These are phyloP conservation scores for Rhadinocentrus ornatus DNA, from an alignment of 2,797 vertebrate genomes.

Conservation along the genomic window DNA sequence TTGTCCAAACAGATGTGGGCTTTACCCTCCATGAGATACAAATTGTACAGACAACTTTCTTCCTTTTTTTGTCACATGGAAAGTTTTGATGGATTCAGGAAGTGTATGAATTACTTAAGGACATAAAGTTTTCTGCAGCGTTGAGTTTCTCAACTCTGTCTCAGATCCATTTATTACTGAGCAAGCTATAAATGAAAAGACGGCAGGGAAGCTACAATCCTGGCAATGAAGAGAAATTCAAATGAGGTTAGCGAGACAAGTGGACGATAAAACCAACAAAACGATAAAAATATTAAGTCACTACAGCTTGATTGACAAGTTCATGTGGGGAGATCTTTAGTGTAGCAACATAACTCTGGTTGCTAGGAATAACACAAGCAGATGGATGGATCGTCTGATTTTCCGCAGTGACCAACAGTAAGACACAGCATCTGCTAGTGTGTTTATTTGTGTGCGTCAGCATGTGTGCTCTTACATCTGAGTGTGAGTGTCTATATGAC, in stretches of 20 bases:
- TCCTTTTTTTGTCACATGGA: constrained; percentile 20
- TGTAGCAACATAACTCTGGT: constrained; percentile 87
- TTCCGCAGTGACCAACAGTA: constrained; percentile 78
- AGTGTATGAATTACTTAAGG: background rate
- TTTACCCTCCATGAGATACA: constrained; percentile 53
- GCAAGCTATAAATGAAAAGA: constrained; percentile 66
- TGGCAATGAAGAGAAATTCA: constrained; percentile 29
- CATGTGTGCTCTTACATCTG: constrained; percentile 32
- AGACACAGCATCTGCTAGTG: constrained; percentile 68
- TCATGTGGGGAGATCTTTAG: constrained; percentile 85
- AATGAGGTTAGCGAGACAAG: constrained; percentile 27
- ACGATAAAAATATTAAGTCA: constrained; percentile 49
- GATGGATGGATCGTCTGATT: constrained; percentile 84
- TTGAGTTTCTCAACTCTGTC: constrained; percentile 23
- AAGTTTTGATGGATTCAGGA: constrained; percentile 34
- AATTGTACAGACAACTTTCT: constrained; percentile 49
- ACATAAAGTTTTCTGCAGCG: constrained; percentile 19
- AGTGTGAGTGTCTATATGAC: constrained; percentile 27
- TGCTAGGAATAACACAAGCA: constrained; percentile 91
- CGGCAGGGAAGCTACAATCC: constrained; percentile 17
- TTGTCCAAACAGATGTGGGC: constrained; percentile 76
- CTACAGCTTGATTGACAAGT: constrained; percentile 85
- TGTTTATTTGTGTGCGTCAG: constrained; percentile 53
- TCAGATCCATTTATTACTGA: constrained; percentile 30
- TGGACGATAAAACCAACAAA: constrained; percentile 4